Conservation (phyloP, 2,888 invertebrate genomes). For the Cheilosia vulpina region DNA sequence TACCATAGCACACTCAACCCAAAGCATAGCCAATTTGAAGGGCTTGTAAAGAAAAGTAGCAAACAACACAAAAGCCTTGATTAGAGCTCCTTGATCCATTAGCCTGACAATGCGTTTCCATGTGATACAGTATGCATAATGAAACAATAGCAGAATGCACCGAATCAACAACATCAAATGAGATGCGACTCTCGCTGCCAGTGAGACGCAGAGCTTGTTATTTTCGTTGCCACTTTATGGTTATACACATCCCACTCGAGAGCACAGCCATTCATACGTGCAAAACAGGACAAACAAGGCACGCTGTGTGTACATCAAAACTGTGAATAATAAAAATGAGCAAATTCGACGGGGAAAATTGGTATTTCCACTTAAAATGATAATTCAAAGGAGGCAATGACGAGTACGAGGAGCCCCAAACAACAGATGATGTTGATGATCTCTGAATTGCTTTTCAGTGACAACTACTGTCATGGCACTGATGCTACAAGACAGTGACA, state of each 20-base stretch:
- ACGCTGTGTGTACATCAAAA: background rate
- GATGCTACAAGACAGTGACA: constrained; percentile 37
- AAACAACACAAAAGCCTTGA: too few relatives aligned
- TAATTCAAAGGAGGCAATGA: constrained; percentile 46
- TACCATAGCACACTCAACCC: too few relatives aligned
- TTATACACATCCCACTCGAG: background rate
- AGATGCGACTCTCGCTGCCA: too few relatives aligned
- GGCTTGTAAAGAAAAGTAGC: too few relatives aligned
- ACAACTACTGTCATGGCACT: constrained; percentile 45
- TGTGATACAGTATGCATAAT: too few relatives aligned
- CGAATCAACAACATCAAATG: too few relatives aligned
- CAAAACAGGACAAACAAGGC: background rate
- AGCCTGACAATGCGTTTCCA: too few relatives aligned
- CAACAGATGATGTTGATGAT: constrained; percentile 40
- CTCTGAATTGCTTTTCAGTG: constrained; percentile 45
- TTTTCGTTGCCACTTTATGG: too few relatives aligned
- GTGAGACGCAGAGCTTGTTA: too few relatives aligned
- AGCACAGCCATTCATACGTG: background rate
- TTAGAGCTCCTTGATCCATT: too few relatives aligned
- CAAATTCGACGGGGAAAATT: constrained; percentile 33
- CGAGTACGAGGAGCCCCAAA: background rate
- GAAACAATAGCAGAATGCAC: too few relatives aligned
- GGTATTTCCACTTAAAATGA: constrained; percentile 73
- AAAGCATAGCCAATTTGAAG: too few relatives aligned
- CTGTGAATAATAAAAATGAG: constrained; percentile 13